Conservation (phyloP, 2,797 vertebrate genomes). For the Girardinus metallicus region DNA sequence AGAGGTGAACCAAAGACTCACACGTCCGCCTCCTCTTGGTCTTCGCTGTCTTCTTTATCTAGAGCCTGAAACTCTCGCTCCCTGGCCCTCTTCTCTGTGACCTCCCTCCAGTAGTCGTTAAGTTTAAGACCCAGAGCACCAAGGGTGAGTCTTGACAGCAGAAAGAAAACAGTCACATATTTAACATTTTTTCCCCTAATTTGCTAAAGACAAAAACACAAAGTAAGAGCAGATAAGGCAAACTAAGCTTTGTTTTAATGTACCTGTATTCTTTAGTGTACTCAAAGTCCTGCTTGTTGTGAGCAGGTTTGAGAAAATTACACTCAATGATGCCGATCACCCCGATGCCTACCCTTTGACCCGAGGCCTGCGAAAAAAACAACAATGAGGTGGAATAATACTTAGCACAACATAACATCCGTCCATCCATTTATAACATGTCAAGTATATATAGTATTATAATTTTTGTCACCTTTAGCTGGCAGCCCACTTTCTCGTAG, state of each 20-base stretch:
- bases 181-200: background rate
- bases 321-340: constrained; percentile 87
- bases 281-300: constrained; percentile 89
- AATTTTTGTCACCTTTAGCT: constrained; percentile 77
- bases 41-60: constrained; percentile 45
- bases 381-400: background rate
- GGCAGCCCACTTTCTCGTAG: constrained; percentile 86
- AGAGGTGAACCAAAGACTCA: constrained; percentile 44
- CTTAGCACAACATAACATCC: background rate
- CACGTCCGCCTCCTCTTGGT: constrained; percentile 15
- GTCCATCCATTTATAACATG: background rate
- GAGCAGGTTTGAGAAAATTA: constrained; percentile 86
- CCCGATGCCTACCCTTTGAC: constrained; percentile 79
- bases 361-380: constrained; percentile 65
- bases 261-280: constrained; percentile 88
- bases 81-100: constrained; percentile 77
- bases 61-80: constrained; percentile 68
- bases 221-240: background rate
- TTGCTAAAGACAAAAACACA: background rate
- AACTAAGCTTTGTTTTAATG: no score
- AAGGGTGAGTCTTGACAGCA: constrained; percentile 73
- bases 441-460: background rate
- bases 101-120: constrained; percentile 85
- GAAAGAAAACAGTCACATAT: background rate
- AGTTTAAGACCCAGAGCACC: constrained; percentile 84